Evolutionary conservation across 2,888 invertebrate species (phyloP).

Genomic region (Agrochola lychnidis): DNA sequence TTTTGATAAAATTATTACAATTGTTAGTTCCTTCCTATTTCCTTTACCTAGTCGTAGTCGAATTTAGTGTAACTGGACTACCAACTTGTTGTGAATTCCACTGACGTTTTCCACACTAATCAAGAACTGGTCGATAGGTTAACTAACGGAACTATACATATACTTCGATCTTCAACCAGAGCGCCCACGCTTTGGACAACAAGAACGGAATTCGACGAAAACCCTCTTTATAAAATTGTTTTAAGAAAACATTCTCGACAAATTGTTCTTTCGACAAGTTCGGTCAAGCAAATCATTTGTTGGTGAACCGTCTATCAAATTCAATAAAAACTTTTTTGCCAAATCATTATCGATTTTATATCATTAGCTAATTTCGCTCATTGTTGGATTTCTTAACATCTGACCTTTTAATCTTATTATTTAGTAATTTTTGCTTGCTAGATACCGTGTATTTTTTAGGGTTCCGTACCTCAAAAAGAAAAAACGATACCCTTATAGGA

Average conservation of each 20-base stretch:
- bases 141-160: slow-evolving; percentile 21
- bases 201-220: slow-evolving; percentile 4
- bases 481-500: no score
- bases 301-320: slow-evolving; percentile 8
- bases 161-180: neutral
- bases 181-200: slow-evolving; percentile 3
- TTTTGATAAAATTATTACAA: no score
- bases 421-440: neutral
- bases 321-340: slow-evolving; percentile 16
- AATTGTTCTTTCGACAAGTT: neutral
- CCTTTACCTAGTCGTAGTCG: neutral
- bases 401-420: neutral
- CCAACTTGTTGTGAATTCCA: slow-evolving; percentile 27
- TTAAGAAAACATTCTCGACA: slow-evolving; percentile 11
- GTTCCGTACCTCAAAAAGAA: no score
- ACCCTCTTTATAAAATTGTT: slow-evolving; percentile 13
- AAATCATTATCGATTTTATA: slow-evolving; percentile 13
- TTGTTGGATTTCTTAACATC: neutral
- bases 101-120: slow-evolving; percentile 17
- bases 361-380: neutral
- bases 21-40: neutral
- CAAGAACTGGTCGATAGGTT: slow-evolving; percentile 15
- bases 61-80: slow-evolving; percentile 10
- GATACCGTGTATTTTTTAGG: neutral
- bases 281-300: slow-evolving; percentile 21